phyloP scores from a whole-genome alignment of 1,140 invertebrate species.

The Linepithema humile region DNA sequence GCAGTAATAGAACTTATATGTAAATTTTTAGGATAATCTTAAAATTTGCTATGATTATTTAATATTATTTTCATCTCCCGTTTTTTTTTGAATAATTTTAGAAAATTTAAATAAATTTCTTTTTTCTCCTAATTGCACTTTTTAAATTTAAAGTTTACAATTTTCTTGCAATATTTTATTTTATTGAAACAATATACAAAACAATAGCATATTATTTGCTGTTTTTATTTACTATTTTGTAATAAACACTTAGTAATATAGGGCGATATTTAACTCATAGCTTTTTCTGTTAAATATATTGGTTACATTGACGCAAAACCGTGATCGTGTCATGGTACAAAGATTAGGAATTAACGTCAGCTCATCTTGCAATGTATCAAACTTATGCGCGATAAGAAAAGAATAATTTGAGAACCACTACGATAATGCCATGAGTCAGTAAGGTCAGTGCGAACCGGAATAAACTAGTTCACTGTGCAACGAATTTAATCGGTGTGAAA shows the following conservation, averaged over 20 bases:
- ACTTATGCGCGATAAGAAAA: neutral
- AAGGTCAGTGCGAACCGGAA: conserved; percentile 71
- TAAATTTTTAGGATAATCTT: conserved; percentile 1
- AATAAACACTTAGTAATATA: neutral
- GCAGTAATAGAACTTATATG: neutral
- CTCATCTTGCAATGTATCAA: neutral
- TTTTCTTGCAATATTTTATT: neutral
- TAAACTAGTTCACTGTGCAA: conserved; percentile 63
- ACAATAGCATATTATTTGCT: neutral
- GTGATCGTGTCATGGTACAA: neutral
- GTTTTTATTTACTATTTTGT: neutral
- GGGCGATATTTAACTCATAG: neutral
- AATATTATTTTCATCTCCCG: neutral
- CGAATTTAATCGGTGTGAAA: conserved; percentile 41
- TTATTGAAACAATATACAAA: neutral
- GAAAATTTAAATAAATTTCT: neutral
- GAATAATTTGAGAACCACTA: conserved; percentile 65
- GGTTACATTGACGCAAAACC: neutral
- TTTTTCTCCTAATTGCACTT: neutral
- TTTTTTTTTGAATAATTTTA: neutral
- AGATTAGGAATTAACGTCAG: neutral
- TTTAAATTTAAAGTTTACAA: neutral
- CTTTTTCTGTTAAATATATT: neutral
- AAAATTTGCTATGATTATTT: neutral
- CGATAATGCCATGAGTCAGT: conserved; percentile 64